Conservation (phyloP, 2,888 invertebrate genomes). For the Caenorhabditis afra region DNA sequence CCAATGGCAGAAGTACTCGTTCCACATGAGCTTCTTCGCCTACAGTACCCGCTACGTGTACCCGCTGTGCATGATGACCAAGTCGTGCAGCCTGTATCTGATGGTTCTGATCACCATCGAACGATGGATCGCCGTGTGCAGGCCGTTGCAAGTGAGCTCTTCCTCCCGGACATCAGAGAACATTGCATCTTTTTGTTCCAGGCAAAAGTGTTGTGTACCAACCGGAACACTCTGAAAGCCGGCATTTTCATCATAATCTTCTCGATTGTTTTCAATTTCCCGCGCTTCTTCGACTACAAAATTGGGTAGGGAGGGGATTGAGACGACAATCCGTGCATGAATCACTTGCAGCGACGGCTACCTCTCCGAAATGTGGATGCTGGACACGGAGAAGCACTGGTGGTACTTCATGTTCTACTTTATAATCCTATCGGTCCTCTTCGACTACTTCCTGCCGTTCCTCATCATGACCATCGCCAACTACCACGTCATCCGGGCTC, state of each 20-base stretch:
- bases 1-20: conserved; percentile 51
- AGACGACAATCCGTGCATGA: not conserved
- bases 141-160: conserved; percentile 48
- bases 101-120: conserved; percentile 60
- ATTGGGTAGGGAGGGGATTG: conserved; percentile 28
- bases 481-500: conserved; percentile 48
- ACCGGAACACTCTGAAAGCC: conserved; percentile 53
- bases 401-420: conserved; percentile 60
- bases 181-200: conserved; percentile 14
- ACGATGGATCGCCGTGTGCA: conserved; percentile 61
- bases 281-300: conserved; percentile 57
- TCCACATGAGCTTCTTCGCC: conserved; percentile 43
- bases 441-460: conserved; percentile 55
- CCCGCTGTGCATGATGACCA: conserved; percentile 59
- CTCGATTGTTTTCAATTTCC: conserved; percentile 59
- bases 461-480: conserved; percentile 58
- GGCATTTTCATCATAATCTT: conserved; percentile 54
- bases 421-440: conserved; percentile 45
- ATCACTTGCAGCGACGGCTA: conserved; percentile 45
- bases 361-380: conserved; percentile 59
- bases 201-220: conserved; percentile 56
- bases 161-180: no score
- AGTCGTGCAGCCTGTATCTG: conserved; percentile 56
- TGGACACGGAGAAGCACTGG: conserved; percentile 56
- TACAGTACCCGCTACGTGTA: conserved; percentile 46